Percentiles rank a stretch among this genome's conserved stretches.
Evolutionary conservation across 2,113 vertebrate species (phyloP).

Genomic region (Spermophilus dauricus): DNA sequence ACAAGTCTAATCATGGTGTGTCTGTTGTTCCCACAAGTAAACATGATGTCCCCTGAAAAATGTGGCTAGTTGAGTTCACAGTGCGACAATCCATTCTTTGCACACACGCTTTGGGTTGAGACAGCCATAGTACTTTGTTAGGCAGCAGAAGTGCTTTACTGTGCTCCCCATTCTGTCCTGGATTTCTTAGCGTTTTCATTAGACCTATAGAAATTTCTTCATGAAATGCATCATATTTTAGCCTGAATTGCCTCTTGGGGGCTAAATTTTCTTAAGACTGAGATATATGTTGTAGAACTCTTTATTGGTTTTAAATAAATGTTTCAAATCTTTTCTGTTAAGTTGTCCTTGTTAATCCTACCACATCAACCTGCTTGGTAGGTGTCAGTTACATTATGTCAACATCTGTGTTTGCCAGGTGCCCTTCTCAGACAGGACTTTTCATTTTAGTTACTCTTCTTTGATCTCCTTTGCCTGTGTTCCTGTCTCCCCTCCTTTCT

Average conservation of each 20-base stretch:
- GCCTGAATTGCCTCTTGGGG: background rate
- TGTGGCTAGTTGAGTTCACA: background rate
- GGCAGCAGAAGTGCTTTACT: background rate
- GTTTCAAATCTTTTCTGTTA: background rate
- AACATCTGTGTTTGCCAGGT: background rate
- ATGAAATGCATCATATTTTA: background rate
- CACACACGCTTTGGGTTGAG: background rate
- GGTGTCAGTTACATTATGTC: background rate
- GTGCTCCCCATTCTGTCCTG: background rate
- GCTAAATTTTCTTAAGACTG: background rate
- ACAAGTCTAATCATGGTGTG: background rate
- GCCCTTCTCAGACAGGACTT: background rate
- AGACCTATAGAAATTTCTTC: background rate
- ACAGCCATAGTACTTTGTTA: background rate
- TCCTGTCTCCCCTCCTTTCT: background rate
- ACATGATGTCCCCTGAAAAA: slow-evolving; percentile 24
- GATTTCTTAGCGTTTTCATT: slow-evolving; percentile 1
- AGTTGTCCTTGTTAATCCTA: background rate
- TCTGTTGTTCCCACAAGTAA: slow-evolving; percentile 43
- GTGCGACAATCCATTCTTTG: rapidly evolving
- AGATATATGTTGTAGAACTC: background rate
- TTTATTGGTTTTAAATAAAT: background rate
- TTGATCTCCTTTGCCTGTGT: background rate
- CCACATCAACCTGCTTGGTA: background rate
- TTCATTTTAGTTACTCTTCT: background rate